These are phyloP conservation scores for Mormyrus iriodes DNA, from an alignment of 2,113 vertebrate genomes.

Conservation along the genomic window DNA sequence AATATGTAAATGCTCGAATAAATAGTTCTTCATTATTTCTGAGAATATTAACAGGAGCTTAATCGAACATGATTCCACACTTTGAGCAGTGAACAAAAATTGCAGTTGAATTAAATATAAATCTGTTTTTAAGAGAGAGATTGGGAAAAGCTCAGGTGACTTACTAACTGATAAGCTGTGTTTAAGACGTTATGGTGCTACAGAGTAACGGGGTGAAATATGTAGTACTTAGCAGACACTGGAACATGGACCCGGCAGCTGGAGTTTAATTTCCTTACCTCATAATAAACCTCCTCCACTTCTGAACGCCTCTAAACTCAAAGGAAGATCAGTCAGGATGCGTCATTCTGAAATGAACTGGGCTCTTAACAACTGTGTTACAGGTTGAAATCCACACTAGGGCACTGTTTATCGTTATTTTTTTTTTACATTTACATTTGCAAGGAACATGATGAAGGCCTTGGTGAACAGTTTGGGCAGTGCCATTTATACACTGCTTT, in stretches of 20 bases:
- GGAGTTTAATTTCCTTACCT: neutral
- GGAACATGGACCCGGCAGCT: neutral
- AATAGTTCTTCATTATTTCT: neutral
- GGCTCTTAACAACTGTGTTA: neutral
- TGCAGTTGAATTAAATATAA: neutral
- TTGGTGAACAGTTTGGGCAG: neutral
- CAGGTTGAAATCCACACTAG: neutral
- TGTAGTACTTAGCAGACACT: neutral
- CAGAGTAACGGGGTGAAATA: neutral
- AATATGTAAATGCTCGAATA: neutral
- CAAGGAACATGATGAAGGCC: neutral
- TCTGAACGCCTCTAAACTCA: neutral
- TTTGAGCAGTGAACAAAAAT: neutral
- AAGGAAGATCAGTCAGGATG: neutral
- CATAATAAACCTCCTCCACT: neutral
- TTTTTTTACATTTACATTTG: neutral
- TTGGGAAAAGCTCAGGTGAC: neutral
- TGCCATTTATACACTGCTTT: neutral
- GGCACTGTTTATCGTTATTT: neutral
- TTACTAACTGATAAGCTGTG: neutral
- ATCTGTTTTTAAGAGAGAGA: neutral
- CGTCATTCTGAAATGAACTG: neutral
- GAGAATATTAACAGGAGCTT: neutral
- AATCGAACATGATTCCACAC: neutral
- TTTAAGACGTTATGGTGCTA: neutral